Evolutionary conservation across 1,140 invertebrate genomes (phyloP), one percentile per base, ranked within the genome.

Genomic region (Drosophila sechellia): DNA sequence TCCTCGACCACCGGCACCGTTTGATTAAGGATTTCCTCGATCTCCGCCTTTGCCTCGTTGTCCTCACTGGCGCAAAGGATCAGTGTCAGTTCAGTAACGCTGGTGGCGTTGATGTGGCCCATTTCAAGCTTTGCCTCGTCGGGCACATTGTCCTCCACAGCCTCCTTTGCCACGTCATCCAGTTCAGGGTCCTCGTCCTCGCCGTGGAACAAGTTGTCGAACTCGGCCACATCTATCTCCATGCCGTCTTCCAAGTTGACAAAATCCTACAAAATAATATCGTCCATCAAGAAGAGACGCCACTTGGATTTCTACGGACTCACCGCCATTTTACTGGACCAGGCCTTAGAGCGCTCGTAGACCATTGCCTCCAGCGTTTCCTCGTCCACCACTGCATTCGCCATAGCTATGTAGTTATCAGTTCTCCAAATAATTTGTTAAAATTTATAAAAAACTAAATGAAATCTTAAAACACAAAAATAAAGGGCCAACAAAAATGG

Each of bases 1-100:
- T 79, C 86, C 60, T 87, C 57, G 0, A 91, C 63, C 4, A 91
- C 63, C 10, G 90, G 90, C 17, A 81, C n/a, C 0, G 90, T 91
- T 53, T 89, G 69, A 35, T 91, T 75, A 0, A 91, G 42, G 5
- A 91, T 77, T 40, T 89, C 64, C 27, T 81, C 45, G 11, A 85
- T 57, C 34, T 80, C 77, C 10, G 37, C 55, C 35, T 65, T 64
- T 22, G 35, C 31, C 22, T 54, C 65, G 22, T 79, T 63, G 11
- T 84, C 59, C 15, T 79, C 64, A 1, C 53, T 65, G 0, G 43
- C 54, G 42, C 54, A 77, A 5, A 89, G 48, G 35, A 89, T 66
- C 6, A 60, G 31, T 0, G 77, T 84, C 2, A 89, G 22, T 6
- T 89, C 79, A 0, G 77, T 37, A 27, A 70, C 53, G 31, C 56